These are phyloP conservation scores for Urocyon cinereoargenteus DNA, from an alignment of 2,797 vertebrate species.

Conservation along the genomic window DNA sequence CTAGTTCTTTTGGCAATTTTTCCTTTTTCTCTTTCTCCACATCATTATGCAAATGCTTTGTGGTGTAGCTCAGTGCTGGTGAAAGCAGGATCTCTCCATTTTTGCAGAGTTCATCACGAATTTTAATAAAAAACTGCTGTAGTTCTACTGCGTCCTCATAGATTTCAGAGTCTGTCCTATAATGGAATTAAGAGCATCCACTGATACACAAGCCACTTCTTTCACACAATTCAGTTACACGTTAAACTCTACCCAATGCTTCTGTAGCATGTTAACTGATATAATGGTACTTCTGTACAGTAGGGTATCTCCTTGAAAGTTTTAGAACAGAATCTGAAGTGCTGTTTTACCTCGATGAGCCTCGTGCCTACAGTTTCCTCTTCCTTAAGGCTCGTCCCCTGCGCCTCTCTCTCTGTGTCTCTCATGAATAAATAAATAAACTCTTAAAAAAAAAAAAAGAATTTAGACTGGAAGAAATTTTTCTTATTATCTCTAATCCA, in stretches of 20 bases:
- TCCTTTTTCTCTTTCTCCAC: slow-evolving; percentile 99
- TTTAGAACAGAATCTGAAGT: slow-evolving; percentile 20
- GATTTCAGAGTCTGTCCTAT: slow-evolving; percentile 96
- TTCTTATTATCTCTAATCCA: slow-evolving; percentile 1
- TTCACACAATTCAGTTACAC: slow-evolving; percentile 9
- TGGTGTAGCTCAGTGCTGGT: slow-evolving; percentile 97
- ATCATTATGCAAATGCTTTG: slow-evolving; percentile 97
- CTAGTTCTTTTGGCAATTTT: slow-evolving; percentile 97
- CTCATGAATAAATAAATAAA: too few relatives aligned
- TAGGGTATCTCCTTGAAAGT: not conserved
- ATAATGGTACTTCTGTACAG: slow-evolving; percentile 7
- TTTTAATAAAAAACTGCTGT: slow-evolving; percentile 98
- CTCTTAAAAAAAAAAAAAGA: not conserved
- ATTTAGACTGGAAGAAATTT: slow-evolving; percentile 4
- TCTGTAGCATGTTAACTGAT: not conserved
- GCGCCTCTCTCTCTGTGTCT: too few relatives aligned
- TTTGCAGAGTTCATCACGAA: slow-evolving; percentile 98
- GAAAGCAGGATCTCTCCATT: slow-evolving; percentile 98
- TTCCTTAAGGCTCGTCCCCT: not conserved
- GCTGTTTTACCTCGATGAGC: not conserved
- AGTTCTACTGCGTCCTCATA: slow-evolving; percentile 99
- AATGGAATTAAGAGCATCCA: slow-evolving; percentile 65
- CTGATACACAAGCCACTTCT: slow-evolving; percentile 13
- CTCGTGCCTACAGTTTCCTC: not conserved
- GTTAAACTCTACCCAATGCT: slow-evolving; percentile 18